These are phyloP conservation scores for Pararge aegeria DNA, from an alignment of 1,140 invertebrate genomes.

Conservation along the genomic window DNA sequence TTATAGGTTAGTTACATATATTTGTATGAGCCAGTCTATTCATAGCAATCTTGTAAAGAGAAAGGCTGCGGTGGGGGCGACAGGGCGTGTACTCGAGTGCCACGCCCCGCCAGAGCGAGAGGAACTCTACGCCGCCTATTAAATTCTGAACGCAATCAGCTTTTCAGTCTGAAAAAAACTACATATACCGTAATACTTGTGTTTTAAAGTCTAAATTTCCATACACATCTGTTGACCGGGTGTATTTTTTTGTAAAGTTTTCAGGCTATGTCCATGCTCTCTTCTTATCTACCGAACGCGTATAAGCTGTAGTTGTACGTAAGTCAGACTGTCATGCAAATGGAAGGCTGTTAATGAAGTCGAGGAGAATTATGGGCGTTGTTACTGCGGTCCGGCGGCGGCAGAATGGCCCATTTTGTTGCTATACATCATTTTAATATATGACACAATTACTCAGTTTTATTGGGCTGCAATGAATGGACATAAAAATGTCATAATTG, in stretches of 20 bases:
- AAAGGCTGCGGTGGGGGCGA: slow-evolving; percentile 48
- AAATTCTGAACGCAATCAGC: slow-evolving; percentile 27
- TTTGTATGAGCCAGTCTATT: slow-evolving; percentile 29
- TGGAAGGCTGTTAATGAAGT: slow-evolving; percentile 78
- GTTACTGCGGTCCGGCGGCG: slow-evolving; percentile 68
- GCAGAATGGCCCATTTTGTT: slow-evolving; percentile 75
- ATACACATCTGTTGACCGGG: not conserved
- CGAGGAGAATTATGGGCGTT: slow-evolving; percentile 76
- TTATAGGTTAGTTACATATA: slow-evolving; percentile 11
- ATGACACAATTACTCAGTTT: slow-evolving; percentile 66
- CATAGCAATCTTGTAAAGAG: slow-evolving; percentile 42
- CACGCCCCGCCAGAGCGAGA: slow-evolving; percentile 65
- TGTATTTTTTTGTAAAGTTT: slow-evolving; percentile 13
- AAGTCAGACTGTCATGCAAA: slow-evolving; percentile 74
- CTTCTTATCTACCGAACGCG: slow-evolving; percentile 52
- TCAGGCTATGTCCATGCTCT: slow-evolving; percentile 46
- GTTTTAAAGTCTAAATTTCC: slow-evolving; percentile 44
- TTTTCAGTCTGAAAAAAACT: slow-evolving; percentile 19
- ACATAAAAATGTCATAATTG: slow-evolving; percentile 1
- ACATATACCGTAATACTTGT: slow-evolving; percentile 7
- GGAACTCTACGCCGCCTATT: slow-evolving; percentile 60
- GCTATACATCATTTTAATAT: slow-evolving; percentile 73
- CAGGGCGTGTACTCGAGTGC: slow-evolving; percentile 50
- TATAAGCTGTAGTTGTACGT: slow-evolving; percentile 67
- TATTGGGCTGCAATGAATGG: slow-evolving; percentile 42